A percentile compares a stretch with the other conserved stretches of the same genome.
Conservation (phyloP, 2,888 invertebrate species). For the Cataglyphis rosenhaueri region DNA sequence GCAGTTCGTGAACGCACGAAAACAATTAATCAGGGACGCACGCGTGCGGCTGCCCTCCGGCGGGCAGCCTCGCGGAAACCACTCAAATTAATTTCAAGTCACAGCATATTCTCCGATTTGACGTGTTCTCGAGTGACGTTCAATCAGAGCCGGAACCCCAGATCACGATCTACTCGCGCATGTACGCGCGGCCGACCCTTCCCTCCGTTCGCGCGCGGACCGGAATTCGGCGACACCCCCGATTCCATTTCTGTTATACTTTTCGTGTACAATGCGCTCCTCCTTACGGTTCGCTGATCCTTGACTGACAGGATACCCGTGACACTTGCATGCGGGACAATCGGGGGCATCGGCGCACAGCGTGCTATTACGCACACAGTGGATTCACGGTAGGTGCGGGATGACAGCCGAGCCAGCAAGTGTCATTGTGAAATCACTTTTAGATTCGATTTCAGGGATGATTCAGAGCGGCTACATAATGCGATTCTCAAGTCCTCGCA, state of each 20-base stretch:
- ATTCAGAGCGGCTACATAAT: conserved; percentile 65
- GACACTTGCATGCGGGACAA: conserved; percentile 74
- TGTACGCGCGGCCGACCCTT: conserved; percentile 57
- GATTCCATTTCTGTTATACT: conserved; percentile 82
- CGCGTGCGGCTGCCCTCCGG: conserved; percentile 49
- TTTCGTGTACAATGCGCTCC: conserved; percentile 77
- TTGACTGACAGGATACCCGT: conserved; percentile 82
- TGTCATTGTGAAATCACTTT: conserved; percentile 82
- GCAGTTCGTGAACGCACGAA: conserved; percentile 38
- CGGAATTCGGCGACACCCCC: conserved; percentile 73
- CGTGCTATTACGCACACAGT: conserved; percentile 67
- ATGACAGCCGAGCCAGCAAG: conserved; percentile 81
- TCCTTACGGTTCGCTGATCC: conserved; percentile 83
- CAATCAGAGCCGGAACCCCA: conserved; percentile 77
- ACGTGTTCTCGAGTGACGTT: conserved; percentile 79
- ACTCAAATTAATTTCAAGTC: conserved; percentile 85
- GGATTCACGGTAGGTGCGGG: conserved; percentile 65
- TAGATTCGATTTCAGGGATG: conserved; percentile 74
- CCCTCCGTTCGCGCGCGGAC: conserved; percentile 24
- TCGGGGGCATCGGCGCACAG: conserved; percentile 75
- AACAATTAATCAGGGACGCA: conserved; percentile 78
- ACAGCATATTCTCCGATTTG: conserved; percentile 83
- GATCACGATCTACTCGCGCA: conserved; percentile 32
- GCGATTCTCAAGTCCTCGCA: conserved; percentile 7
- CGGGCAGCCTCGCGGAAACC: conserved; percentile 79